Evolutionary conservation across 2,113 vertebrate genomes (phyloP).

Genomic region (Collichthys lucidus): DNA sequence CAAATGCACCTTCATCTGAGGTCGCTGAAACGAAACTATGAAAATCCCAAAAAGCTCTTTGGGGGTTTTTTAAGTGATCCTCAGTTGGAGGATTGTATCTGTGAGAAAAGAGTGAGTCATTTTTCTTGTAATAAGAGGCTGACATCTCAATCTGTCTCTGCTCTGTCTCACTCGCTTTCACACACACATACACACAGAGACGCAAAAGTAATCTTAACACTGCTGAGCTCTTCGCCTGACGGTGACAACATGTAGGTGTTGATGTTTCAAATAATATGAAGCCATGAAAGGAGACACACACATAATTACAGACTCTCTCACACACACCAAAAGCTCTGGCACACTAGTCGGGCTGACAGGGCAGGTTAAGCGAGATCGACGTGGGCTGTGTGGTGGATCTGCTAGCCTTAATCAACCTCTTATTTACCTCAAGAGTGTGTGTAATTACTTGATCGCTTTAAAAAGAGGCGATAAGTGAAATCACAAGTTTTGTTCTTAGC

Average conservation of each 20-base stretch:
- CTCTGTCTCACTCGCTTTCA: slow-evolving; percentile 11
- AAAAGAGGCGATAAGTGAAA: not conserved
- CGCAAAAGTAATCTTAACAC: slow-evolving; percentile 14
- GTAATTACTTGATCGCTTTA: slow-evolving; percentile 38
- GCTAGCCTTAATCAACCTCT: slow-evolving; percentile 23
- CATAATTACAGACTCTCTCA: not conserved
- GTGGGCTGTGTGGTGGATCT: slow-evolving; percentile 4
- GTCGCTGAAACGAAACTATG: slow-evolving; percentile 33
- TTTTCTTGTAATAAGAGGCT: slow-evolving; percentile 55
- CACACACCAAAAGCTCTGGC: not conserved
- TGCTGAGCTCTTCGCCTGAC: slow-evolving; percentile 17
- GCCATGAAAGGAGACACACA: slow-evolving; percentile 11
- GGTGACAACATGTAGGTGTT: slow-evolving; percentile 41
- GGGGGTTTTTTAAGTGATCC: slow-evolving; percentile 26
- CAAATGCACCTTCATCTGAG: slow-evolving; percentile 5
- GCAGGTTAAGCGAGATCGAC: slow-evolving; percentile 44
- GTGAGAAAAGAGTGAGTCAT: slow-evolving; percentile 60
- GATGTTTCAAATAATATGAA: slow-evolving; percentile 31
- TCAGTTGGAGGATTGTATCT: slow-evolving; percentile 42
- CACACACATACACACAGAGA: not conserved
- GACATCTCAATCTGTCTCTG: slow-evolving; percentile 53
- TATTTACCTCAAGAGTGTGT: slow-evolving; percentile 10
- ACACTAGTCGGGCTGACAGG: slow-evolving; percentile 7
- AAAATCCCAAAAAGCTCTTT: slow-evolving; percentile 34
- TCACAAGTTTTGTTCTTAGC: not conserved